phyloP scores from a whole-genome alignment of 2,888 invertebrate species.

The Limenitis camilla region DNA sequence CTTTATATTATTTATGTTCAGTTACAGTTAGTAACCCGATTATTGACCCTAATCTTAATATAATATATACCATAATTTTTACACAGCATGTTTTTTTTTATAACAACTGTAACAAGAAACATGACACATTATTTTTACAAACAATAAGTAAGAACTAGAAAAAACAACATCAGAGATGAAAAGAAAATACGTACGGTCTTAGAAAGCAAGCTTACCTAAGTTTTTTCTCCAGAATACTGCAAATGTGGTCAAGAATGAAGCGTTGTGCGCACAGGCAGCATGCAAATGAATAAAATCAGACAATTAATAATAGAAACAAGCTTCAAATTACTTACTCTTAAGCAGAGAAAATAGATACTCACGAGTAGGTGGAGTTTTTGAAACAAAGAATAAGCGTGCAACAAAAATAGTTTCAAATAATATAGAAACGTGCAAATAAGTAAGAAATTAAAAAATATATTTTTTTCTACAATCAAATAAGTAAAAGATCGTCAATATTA shows the following conservation, averaged over 20 bases:
- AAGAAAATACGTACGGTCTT: constrained; percentile 21
- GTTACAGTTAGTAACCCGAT: too few relatives aligned
- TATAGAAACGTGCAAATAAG: constrained; percentile 16
- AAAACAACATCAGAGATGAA: constrained; percentile 22
- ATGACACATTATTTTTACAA: constrained; percentile 1
- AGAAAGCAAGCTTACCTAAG: constrained; percentile 79
- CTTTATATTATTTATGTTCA: too few relatives aligned
- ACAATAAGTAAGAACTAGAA: constrained; percentile 1
- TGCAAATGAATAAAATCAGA: constrained; percentile 71
- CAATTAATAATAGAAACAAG: constrained; percentile 57
- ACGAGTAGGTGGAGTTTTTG: constrained; percentile 20
- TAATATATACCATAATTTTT: too few relatives aligned
- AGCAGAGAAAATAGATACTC: constrained; percentile 23
- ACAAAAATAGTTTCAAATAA: constrained; percentile 21
- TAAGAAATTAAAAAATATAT: not conserved
- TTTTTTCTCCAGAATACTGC: constrained; percentile 89
- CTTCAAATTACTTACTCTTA: constrained; percentile 30
- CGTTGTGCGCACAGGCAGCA: constrained; percentile 75
- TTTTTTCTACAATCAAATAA: not conserved
- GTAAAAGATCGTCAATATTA: not conserved
- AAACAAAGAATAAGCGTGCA: constrained; percentile 29
- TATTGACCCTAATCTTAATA: too few relatives aligned
- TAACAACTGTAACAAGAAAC: not conserved
- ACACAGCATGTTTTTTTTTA: not conserved
- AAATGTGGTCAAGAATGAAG: constrained; percentile 73